These are phyloP conservation scores for Flexamia atlantica DNA, from an alignment of 2,888 invertebrate genomes.

Conservation along the genomic window DNA sequence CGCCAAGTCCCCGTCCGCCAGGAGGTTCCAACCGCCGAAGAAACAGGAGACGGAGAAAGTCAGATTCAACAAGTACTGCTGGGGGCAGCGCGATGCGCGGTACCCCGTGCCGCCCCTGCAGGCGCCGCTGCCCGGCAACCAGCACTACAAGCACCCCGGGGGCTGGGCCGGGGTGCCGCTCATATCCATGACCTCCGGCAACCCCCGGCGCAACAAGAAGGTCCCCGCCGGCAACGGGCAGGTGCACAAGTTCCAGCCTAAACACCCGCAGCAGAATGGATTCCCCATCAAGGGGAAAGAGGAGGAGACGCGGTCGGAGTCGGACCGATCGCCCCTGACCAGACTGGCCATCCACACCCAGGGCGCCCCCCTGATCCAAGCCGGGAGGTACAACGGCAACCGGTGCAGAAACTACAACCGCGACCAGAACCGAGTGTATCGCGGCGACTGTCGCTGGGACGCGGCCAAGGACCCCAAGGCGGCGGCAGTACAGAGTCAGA, in stretches of 20 bases:
- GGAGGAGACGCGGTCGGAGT: slow-evolving; percentile 64
- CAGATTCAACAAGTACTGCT: slow-evolving; percentile 54
- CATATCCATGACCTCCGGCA: slow-evolving; percentile 83
- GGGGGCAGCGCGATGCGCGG: slow-evolving; percentile 46
- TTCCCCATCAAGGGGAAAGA: slow-evolving; percentile 51
- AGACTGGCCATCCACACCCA: slow-evolving; percentile 90
- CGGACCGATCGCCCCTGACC: slow-evolving; percentile 79
- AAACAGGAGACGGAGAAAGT: slow-evolving; percentile 42
- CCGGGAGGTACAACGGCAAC: slow-evolving; percentile 80
- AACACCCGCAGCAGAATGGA: slow-evolving; percentile 44
- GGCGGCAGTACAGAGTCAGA: slow-evolving; percentile 60
- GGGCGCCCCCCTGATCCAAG: slow-evolving; percentile 89
- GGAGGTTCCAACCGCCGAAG: slow-evolving; percentile 56
- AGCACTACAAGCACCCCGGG: slow-evolving; percentile 43
- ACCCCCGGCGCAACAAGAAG: slow-evolving; percentile 76
- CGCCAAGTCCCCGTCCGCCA: slow-evolving; percentile 60
- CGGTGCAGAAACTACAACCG: slow-evolving; percentile 68
- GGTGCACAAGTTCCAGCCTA: slow-evolving; percentile 47
- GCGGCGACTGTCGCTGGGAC: slow-evolving; percentile 39
- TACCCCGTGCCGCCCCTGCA: slow-evolving; percentile 74
- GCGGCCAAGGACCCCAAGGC: slow-evolving; percentile 44
- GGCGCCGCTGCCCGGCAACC: slow-evolving; percentile 73
- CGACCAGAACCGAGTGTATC: slow-evolving; percentile 49
- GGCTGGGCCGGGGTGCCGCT: slow-evolving; percentile 90
- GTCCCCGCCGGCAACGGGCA: slow-evolving; percentile 68